These are phyloP conservation scores for Endomychus coccineus DNA, from an alignment of 2,888 invertebrate genomes.

Conservation along the genomic window DNA sequence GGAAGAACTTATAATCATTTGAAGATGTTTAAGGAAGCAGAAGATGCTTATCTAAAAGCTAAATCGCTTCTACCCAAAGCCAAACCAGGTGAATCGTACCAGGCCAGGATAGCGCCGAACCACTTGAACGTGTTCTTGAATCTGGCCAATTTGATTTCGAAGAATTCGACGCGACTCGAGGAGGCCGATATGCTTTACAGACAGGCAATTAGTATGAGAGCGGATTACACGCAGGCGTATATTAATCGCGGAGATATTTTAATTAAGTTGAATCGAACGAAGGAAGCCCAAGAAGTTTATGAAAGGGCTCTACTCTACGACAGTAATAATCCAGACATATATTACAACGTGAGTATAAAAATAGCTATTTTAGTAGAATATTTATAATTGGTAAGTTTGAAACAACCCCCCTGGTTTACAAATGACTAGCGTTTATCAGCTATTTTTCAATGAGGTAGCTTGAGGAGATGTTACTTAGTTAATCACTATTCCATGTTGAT, in stretches of 20 bases:
- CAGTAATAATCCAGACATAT: constrained; percentile 88
- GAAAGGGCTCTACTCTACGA: constrained; percentile 88
- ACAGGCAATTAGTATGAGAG: constrained; percentile 94
- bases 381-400: too few relatives aligned
- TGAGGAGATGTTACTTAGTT: too few relatives aligned
- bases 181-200: constrained; percentile 91
- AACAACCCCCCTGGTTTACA: too few relatives aligned
- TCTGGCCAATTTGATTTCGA: constrained; percentile 87
- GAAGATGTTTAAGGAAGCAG: constrained; percentile 81
- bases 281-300: constrained; percentile 92
- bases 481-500: too few relatives aligned
- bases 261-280: constrained; percentile 87
- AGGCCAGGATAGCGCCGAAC: constrained; percentile 91
- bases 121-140: constrained; percentile 94
- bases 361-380: too few relatives aligned
- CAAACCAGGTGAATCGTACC: constrained; percentile 90
- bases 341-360: constrained; percentile 76
- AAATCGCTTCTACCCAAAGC: constrained; percentile 85
- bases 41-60: constrained; percentile 84
- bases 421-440: too few relatives aligned
- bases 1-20: constrained; percentile 91
- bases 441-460: too few relatives aligned
- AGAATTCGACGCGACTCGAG: constrained; percentile 82
- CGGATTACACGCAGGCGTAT: constrained; percentile 93
- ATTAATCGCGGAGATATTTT: constrained; percentile 95